A percentile compares a stretch with the other conserved stretches of the same genome.
phyloP scores from a whole-genome alignment of 2,113 vertebrate genomes.

The Charadrius vociferus region DNA sequence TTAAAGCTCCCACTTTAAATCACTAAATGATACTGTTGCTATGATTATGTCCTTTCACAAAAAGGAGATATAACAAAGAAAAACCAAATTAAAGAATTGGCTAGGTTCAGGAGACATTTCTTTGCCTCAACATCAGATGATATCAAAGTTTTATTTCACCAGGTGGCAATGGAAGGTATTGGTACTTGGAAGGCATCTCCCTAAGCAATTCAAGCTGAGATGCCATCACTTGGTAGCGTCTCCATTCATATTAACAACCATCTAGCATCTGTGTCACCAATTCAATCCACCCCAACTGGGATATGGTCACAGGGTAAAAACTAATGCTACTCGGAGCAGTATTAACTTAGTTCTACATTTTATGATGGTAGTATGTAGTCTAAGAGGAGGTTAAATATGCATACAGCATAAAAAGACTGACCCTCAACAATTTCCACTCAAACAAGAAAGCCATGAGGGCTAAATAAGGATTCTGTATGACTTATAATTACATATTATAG shows the following conservation, averaged over 20 bases:
- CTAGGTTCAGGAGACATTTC: background rate
- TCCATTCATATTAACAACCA: background rate
- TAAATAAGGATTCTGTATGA: background rate
- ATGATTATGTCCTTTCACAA: background rate
- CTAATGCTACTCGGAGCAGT: background rate
- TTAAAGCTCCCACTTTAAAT: background rate
- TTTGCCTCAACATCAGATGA: background rate
- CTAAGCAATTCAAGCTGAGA: background rate
- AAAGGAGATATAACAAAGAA: background rate
- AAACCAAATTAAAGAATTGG: background rate
- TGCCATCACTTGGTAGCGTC: background rate
- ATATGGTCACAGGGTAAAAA: background rate
- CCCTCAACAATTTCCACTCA: background rate
- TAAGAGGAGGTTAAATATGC: background rate
- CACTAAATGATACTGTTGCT: background rate
- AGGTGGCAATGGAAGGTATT: background rate
- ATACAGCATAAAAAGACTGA: background rate
- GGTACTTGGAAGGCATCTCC: background rate
- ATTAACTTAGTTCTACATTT: background rate
- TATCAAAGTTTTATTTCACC: background rate
- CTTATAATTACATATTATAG: background rate
- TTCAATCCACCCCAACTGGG: background rate
- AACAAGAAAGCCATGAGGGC: background rate
- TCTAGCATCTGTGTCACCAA: background rate
- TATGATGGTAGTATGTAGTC: background rate